Conservation (phyloP, 2,888 invertebrate genomes). For the Mesorhabditis sp. region DNA sequence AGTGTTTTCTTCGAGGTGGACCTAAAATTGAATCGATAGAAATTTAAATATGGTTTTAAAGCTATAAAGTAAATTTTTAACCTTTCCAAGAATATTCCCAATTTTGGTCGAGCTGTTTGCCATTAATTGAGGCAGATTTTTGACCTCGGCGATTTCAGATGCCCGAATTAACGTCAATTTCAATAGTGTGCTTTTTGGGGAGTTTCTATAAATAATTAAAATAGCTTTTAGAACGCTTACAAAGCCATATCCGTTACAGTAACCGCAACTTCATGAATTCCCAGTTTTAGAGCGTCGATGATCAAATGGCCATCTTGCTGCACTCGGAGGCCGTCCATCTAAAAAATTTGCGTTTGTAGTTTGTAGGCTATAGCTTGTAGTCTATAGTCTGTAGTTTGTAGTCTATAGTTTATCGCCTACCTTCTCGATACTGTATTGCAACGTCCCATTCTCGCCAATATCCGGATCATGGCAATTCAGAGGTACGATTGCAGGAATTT, state of each 20-base stretch:
- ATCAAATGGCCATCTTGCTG: slow-evolving; percentile 6
- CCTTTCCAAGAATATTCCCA: not conserved
- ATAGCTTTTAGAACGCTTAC: not conserved
- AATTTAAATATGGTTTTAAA: not conserved
- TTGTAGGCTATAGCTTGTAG: too few relatives aligned
- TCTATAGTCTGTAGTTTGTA: too few relatives aligned
- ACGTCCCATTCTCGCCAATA: not conserved
- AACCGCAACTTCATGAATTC: not conserved
- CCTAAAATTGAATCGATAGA: not conserved
- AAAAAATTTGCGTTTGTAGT: not conserved
- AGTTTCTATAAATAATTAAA: too few relatives aligned
- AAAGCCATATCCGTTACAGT: slow-evolving; percentile 1
- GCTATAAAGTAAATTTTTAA: not conserved
- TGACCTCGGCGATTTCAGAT: too few relatives aligned
- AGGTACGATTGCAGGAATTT: not conserved
- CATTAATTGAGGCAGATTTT: not conserved
- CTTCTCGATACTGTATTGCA: not conserved
- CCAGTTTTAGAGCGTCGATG: not conserved
- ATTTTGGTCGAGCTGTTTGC: not conserved
- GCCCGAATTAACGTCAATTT: too few relatives aligned
- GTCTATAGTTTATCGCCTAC: too few relatives aligned
- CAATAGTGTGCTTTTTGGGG: too few relatives aligned
- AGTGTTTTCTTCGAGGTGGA: not conserved
- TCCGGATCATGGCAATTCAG: not conserved
- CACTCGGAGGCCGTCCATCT: not conserved